phyloP scores from a whole-genome alignment of 2,113 vertebrate species.

The Neolamprologus longior region DNA sequence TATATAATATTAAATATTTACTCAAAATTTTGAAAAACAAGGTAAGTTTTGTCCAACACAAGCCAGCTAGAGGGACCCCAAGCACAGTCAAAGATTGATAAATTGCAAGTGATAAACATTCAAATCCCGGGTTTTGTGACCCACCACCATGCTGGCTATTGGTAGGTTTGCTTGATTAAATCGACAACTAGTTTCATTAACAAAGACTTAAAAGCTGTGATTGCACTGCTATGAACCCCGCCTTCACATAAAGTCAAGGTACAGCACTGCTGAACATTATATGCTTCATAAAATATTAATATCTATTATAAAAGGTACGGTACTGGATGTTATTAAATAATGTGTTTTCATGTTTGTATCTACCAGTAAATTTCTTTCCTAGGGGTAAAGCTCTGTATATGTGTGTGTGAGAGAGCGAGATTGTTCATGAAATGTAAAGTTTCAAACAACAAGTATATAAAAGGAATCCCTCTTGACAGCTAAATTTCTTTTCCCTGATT shows the following conservation, averaged over 20 bases:
- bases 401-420: not conserved
- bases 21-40: not conserved
- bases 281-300: not conserved
- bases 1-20: not conserved
- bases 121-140: not conserved
- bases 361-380: not conserved
- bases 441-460: not conserved
- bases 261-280: not conserved
- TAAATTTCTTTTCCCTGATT: constrained; percentile 6
- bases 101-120: not conserved
- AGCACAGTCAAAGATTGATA: not conserved
- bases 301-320: not conserved
- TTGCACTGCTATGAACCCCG: not conserved
- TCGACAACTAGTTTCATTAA: not conserved
- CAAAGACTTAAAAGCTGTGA: not conserved
- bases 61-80: not conserved
- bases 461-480: not conserved
- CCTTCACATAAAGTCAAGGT: not conserved
- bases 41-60: not conserved
- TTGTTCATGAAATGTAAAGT: not conserved
- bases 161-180: not conserved
- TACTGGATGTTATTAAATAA: not conserved
- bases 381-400: not conserved
- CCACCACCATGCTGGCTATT: not conserved
- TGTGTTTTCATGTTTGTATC: not conserved